Evolutionary conservation across 2,888 invertebrate genomes (phyloP).

Genomic region (Troides oblongomaculatus): DNA sequence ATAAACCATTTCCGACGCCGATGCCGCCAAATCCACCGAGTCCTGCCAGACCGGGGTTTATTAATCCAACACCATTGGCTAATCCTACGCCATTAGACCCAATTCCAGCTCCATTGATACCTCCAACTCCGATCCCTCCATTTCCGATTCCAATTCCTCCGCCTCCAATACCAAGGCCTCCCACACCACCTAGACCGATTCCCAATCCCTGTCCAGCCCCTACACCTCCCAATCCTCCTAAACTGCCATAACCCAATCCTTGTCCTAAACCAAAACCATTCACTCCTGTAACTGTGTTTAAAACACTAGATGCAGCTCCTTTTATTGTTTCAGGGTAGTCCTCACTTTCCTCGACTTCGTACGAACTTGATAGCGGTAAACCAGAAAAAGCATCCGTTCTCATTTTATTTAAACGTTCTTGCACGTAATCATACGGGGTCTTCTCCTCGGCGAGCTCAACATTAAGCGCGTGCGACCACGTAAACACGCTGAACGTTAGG

Average conservation of each 20-base stretch:
- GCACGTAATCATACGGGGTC: constrained; percentile 72
- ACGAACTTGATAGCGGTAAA: constrained; percentile 70
- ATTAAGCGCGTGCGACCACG: constrained; percentile 52
- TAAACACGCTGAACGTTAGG: constrained; percentile 49
- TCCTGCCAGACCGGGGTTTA: constrained; percentile 58
- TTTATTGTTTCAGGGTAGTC: constrained; percentile 76
- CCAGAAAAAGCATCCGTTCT: constrained; percentile 57
- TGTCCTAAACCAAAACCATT: constrained; percentile 48
- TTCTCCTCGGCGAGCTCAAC: constrained; percentile 65
- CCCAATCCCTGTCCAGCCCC: constrained; percentile 43
- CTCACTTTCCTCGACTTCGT: constrained; percentile 80
- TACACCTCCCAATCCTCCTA: constrained; percentile 43
- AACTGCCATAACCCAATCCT: constrained; percentile 42
- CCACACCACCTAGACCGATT: constrained; percentile 41
- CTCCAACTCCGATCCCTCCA: constrained; percentile 49
- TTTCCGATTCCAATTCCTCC: constrained; percentile 47
- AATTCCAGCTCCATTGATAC: constrained; percentile 44
- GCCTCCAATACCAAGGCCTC: constrained; percentile 42
- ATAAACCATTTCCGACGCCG: constrained; percentile 51
- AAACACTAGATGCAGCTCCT: constrained; percentile 66
- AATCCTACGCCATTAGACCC: constrained; percentile 43
- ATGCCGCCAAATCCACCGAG: constrained; percentile 55
- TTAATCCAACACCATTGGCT: constrained; percentile 50
- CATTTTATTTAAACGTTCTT: constrained; percentile 61
- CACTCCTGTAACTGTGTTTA: constrained; percentile 62